Evolutionary conservation across 1,140 invertebrate genomes (phyloP), one percentile per base, ranked within the genome.

Genomic region (Zaprionus inermis): DNA sequence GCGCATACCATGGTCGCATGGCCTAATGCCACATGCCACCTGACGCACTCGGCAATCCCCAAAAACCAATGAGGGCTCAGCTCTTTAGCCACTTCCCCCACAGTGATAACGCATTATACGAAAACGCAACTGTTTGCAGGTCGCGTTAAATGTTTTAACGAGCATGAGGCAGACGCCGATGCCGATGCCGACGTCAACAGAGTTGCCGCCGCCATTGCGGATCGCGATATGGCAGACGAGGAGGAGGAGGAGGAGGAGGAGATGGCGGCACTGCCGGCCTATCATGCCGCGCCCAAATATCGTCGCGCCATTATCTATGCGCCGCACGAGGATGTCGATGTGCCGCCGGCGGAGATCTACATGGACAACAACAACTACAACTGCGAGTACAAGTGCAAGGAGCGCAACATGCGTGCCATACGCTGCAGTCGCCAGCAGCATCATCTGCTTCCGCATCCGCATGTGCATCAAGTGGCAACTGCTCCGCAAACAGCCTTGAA

Each of bases 51-150:
- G 49, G 20, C 61, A 52, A 63, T 24, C 18, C 44, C 34, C 24
- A 18, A 36, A 12, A 44, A 20, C 14, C n/a, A n/a, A n/a, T n/a
- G n/a, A n/a, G 18, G 34, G 11, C 22, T 16, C 18, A 68, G 56
- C 32, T 51, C 32, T 44, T 59, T 44, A 65, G 57, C 38, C 57
- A 64, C 44, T 38, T 65, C 70, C 74, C 78, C 78, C 78, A 82
- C 83, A 86, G 83, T 83, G 89, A 91, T 83, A 77, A 81, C 81
- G 89, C 89, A 86, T 91, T 76, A 91, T 91, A 80, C 91, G 90
- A 91, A 67, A 89, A 88, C 78, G 84, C 85, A 86, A 91, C 86
- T 91, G 89, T 91, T 91, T 91, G 82, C 90, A 91, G 90, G 90
- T 91, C 84, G 84, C 84, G 80, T 81, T 77, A 88, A 88, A 86